Evolutionary conservation across 2,888 invertebrate genomes (phyloP).

Genomic region (Nebria salina): DNA sequence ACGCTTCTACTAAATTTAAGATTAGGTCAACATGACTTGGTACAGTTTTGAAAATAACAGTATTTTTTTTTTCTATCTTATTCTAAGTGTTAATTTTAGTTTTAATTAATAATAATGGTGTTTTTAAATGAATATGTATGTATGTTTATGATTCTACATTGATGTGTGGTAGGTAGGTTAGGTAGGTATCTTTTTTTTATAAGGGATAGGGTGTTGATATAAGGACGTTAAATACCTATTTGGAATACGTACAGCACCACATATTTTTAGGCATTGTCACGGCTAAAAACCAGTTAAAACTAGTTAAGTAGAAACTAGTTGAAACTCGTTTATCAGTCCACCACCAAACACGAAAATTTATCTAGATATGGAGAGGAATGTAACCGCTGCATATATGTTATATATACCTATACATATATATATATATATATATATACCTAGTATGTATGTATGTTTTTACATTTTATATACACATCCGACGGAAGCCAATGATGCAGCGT

Average conservation of each 20-base stretch:
- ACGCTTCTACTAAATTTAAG: constrained; percentile 38
- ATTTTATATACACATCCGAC: neutral
- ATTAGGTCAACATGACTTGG: constrained; percentile 43
- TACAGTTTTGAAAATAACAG: constrained; percentile 28
- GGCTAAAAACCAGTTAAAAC: neutral
- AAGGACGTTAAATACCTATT: neutral
- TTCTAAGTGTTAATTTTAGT: neutral
- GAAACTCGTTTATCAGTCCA: neutral
- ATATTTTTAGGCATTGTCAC: neutral
- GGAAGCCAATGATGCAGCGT: neutral
- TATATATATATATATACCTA: constrained; percentile 15
- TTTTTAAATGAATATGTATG: neutral
- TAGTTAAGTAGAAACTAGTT: neutral
- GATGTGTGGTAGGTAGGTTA: neutral
- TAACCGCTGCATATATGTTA: neutral
- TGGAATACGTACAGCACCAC: neutral
- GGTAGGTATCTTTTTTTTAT: neutral
- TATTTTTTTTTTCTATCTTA: neutral
- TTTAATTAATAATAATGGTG: constrained; percentile 9
- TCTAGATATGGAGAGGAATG: neutral
- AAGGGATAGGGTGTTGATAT: neutral
- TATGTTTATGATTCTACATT: neutral
- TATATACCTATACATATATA: neutral
- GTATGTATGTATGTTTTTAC: constrained; percentile 16
- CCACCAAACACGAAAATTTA: neutral